These are phyloP conservation scores for Terebella lapidaria DNA, from an alignment of 2,888 invertebrate genomes.

Conservation along the genomic window DNA sequence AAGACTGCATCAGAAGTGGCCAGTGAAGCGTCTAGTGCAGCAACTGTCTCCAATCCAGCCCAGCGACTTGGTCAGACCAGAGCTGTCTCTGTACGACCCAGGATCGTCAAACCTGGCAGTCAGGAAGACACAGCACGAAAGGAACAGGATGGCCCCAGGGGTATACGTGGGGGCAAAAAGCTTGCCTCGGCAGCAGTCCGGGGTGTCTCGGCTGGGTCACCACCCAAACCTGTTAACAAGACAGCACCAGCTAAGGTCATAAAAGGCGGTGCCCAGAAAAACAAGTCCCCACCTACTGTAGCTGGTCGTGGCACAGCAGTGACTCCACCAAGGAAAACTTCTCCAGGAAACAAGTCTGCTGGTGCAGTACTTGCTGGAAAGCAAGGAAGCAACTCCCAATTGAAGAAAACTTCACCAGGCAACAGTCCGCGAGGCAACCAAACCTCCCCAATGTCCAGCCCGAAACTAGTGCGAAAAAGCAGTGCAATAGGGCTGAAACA, in stretches of 20 bases:
- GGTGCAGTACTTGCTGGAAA: not conserved
- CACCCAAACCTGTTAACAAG: not conserved
- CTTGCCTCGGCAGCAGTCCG: constrained; percentile 1
- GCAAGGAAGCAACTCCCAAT: not conserved
- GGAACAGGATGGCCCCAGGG: constrained; percentile 57
- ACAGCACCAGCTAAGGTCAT: not conserved
- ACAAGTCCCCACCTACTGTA: not conserved
- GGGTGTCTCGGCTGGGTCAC: not conserved
- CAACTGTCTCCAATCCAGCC: constrained; percentile 7
- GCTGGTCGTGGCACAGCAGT: not conserved
- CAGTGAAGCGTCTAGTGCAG: constrained; percentile 32
- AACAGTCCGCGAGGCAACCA: not conserved
- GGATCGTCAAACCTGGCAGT: constrained; percentile 57
- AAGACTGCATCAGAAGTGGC: constrained; percentile 26
- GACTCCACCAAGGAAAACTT: not conserved
- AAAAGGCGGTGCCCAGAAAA: not conserved
- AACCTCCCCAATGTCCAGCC: not conserved
- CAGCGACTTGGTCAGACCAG: not conserved
- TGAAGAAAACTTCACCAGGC: not conserved
- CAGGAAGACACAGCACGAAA: constrained; percentile 5
- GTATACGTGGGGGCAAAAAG: constrained; percentile 62
- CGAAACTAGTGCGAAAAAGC: not conserved
- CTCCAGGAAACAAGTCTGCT: not conserved
- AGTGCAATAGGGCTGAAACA: not conserved
- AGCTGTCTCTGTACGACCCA: constrained; percentile 35